Base-by-base conservation (phyloP, 2,888 invertebrate genomes). In the Meta bourneti region DNA sequence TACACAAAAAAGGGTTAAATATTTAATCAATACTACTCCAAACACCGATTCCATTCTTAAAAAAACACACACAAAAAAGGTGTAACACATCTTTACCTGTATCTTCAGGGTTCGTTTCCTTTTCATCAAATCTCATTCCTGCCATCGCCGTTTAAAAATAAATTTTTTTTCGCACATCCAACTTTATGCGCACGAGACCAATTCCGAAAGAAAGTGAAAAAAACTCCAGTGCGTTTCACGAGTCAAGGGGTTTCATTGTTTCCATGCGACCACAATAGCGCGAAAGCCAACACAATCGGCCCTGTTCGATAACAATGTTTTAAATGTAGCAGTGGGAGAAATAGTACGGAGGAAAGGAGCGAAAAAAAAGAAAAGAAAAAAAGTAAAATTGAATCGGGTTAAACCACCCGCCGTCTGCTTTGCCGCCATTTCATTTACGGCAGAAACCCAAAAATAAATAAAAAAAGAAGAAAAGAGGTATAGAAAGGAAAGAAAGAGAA, bases 381-480 rank as follows among this genome's bases (percentile, higher is more conserved):
- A 81, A 51, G 13, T 72, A 79, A 89, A 89, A 89, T 89, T 82
- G 89, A 89, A 89, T 84, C 89, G 79, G 89, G 89, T 89, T 89
- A 89, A 89, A 83, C 89, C 81, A 69, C 70, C 84, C 89, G 71
- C 89, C 89, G 83, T 89, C 89, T 89, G 89, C 84, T 89, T 77
- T 81, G 74, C 77, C 79, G 78, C 90, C 90, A 90, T 90, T 90
- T 90, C 90, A 90, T 90, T 90, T 90, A 85, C 84, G 85, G 83
- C 80, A 90, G 61, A 90, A 90, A 90, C 52, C 81, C 72, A 74
- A 89, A 82, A 89, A 89, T 89, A 90, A 85, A 85, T 80, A 83
- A 80, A 90, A 82, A 74, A 72, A 85, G 85, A 82, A 79, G n/a
- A 87, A 81, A 80, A 69, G 74, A 77, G 52, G 51, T 13, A 61